Conservation (phyloP, 1,140 invertebrate species). For the Neodiprion pinetum region DNA sequence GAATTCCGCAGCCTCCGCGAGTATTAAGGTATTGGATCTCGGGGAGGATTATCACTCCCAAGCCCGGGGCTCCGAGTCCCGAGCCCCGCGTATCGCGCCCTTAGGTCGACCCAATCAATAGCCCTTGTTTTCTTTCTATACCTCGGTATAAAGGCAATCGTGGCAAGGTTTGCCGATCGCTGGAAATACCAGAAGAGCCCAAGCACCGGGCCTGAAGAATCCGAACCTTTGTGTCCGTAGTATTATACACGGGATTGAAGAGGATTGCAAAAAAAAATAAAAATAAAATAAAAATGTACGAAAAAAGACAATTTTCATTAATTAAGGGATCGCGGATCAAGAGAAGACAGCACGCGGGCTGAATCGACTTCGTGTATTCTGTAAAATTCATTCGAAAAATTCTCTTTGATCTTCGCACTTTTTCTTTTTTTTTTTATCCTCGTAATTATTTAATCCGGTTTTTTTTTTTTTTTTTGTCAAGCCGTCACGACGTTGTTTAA, state of each 20-base stretch:
- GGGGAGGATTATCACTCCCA: background rate
- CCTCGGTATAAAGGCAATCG: background rate
- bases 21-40: background rate
- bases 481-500: too few species aligned
- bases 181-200: background rate
- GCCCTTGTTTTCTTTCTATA: background rate
- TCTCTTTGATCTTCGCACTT: background rate
- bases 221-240: too few species aligned
- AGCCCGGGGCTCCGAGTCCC: background rate
- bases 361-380: too few species aligned
- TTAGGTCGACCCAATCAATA: conserved; percentile 4
- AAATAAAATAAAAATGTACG: too few species aligned
- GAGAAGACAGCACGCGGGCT: background rate
- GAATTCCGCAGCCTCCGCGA: too few species aligned
- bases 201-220: too few species aligned
- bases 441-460: too few species aligned
- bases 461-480: too few species aligned
- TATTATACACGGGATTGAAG: too few species aligned
- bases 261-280: too few species aligned
- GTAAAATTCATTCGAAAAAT: background rate
- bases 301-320: background rate
- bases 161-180: background rate
- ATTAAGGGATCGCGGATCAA: background rate
- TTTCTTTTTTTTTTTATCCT: too few species aligned
- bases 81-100: background rate